Percentiles rank a stretch among this genome's conserved stretches.
Evolutionary conservation across 2,797 vertebrate species (phyloP).

Genomic region (Pachyuromys duprasi): DNA sequence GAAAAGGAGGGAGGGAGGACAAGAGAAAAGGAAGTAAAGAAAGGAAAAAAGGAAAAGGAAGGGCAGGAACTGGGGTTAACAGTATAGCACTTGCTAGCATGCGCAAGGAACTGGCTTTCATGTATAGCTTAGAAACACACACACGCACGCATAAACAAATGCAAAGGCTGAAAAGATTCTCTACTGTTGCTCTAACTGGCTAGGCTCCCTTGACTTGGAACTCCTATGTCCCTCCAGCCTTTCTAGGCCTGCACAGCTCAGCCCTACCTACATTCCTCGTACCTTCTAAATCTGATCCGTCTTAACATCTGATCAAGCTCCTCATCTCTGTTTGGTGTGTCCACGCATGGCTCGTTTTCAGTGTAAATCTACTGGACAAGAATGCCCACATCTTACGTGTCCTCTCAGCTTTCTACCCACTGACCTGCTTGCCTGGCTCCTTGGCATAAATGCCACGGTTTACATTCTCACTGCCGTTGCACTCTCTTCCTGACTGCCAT

Average conservation of each 20-base stretch:
- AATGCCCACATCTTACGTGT: neutral
- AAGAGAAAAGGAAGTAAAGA: rapidly evolving
- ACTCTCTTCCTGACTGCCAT: neutral
- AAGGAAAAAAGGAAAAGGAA: neutral
- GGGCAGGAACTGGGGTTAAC: neutral
- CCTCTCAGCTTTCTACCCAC: neutral
- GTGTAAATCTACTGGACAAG: neutral
- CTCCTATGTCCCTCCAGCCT: too few relatives aligned
- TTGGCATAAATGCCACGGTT: too few relatives aligned
- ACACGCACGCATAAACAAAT: neutral
- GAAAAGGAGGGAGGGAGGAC: rapidly evolving
- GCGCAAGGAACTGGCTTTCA: neutral
- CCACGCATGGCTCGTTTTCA: neutral
- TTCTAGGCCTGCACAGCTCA: too few relatives aligned
- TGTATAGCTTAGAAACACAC: neutral
- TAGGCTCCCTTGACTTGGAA: neutral
- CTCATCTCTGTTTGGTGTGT: neutral
- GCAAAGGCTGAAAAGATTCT: neutral
- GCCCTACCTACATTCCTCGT: neutral
- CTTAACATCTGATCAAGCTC: neutral
- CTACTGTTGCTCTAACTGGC: neutral
- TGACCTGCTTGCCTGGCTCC: neutral
- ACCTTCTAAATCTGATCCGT: neutral
- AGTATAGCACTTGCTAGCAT: neutral
- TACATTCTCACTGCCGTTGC: neutral